phyloP scores from a whole-genome alignment of 2,797 vertebrate species.

The Spea hammondii region DNA sequence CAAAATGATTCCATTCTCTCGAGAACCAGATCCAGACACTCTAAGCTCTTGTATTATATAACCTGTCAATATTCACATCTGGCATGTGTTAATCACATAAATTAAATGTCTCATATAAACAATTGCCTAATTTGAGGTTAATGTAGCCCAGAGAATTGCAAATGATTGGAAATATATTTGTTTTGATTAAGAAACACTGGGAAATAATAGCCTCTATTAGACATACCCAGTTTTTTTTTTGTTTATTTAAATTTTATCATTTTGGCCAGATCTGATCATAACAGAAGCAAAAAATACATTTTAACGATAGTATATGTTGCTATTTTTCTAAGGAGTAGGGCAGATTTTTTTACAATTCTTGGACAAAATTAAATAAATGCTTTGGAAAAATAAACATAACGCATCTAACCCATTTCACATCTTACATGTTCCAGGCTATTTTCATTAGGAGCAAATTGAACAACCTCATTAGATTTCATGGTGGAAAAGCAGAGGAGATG shows the following conservation, averaged over 20 bases:
- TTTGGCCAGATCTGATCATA: too few species aligned
- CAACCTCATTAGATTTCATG: slow-evolving; percentile 1
- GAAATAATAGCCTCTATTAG: slow-evolving; percentile 1
- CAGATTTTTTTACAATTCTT: too few species aligned
- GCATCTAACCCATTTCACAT: background rate
- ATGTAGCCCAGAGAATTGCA: slow-evolving; percentile 58
- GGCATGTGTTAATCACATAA: slow-evolving; percentile 54
- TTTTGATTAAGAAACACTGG: slow-evolving; percentile 28
- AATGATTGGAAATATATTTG: slow-evolving; percentile 60
- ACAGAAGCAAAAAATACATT: too few species aligned
- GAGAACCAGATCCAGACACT: slow-evolving; percentile 25
- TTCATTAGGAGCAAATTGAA: background rate
- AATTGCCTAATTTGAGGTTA: slow-evolving; percentile 52
- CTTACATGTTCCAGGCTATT: slow-evolving; percentile 2
- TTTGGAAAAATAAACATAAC: background rate
- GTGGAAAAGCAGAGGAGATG: background rate
- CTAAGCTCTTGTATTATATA: slow-evolving; percentile 35
- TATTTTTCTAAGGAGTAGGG: too few species aligned
- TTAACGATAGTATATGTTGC: too few species aligned
- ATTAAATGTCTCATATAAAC: slow-evolving; percentile 56
- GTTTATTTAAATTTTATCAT: background rate
- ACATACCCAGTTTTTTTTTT: background rate
- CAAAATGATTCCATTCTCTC: slow-evolving; percentile 32
- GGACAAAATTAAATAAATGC: too few species aligned
- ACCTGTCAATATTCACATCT: slow-evolving; percentile 58